Conservation (phyloP, 2,113 vertebrate species). For the Rhipidura dahli region DNA sequence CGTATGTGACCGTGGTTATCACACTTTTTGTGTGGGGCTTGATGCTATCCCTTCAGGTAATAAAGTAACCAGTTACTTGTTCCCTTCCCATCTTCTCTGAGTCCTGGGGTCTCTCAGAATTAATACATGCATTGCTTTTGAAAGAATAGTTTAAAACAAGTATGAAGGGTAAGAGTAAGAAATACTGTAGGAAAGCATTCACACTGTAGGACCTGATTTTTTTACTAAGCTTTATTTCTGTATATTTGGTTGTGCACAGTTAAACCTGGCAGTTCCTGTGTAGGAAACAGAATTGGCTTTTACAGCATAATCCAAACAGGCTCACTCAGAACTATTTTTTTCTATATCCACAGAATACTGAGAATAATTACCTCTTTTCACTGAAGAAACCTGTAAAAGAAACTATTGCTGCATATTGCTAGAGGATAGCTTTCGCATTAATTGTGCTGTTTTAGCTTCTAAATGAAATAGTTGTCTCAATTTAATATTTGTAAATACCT, state of each 20-base stretch:
- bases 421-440: neutral
- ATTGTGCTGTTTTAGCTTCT: neutral
- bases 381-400: neutral
- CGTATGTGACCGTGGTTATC: constrained; percentile 95
- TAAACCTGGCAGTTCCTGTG: neutral
- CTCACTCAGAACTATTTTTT: neutral
- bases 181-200: neutral
- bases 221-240: constrained; percentile 40
- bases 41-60: constrained; percentile 91
- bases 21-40: constrained; percentile 98
- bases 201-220: neutral
- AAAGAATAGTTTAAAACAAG: neutral
- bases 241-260: constrained; percentile 21
- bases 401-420: constrained; percentile 28
- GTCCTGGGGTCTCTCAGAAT: neutral
- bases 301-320: neutral
- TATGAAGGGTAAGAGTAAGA: neutral
- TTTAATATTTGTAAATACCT: neutral
- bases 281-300: constrained; percentile 11
- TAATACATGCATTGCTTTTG: neutral
- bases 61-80: constrained; percentile 8
- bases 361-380: neutral
- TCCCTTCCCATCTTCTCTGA: neutral
- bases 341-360: neutral
- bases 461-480: neutral